Percentiles rank a stretch among this genome's conserved stretches.
These are phyloP conservation scores for Horisme vitalbata DNA, from an alignment of 2,888 invertebrate species.

Conservation along the genomic window DNA sequence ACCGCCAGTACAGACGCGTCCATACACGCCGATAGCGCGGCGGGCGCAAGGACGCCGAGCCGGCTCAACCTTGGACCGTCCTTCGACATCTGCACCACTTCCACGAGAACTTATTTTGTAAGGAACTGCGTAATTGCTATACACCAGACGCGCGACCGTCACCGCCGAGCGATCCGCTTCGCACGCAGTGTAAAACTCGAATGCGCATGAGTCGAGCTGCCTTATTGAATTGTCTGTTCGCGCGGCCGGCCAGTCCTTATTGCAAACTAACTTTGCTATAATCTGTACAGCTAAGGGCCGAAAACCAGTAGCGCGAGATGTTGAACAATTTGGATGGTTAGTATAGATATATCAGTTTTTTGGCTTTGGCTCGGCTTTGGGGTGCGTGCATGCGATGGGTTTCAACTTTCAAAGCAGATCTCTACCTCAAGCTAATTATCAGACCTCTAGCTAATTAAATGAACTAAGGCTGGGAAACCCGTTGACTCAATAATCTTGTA, in stretches of 20 bases:
- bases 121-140: conserved; percentile 8
- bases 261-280: conserved; percentile 6
- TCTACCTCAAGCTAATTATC: no score
- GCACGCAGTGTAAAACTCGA: conserved; percentile 61
- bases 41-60: conserved; percentile 73
- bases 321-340: background rate
- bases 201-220: conserved; percentile 44
- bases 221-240: conserved; percentile 8
- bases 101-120: background rate
- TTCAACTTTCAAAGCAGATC: no score
- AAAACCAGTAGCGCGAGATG: conserved; percentile 11
- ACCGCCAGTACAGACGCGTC: conserved; percentile 76
- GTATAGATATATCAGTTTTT: no score
- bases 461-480: no score
- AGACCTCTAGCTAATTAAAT: no score
- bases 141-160: conserved; percentile 60
- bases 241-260: conserved; percentile 27
- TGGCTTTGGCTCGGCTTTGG: no score
- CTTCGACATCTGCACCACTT: conserved; percentile 59
- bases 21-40: conserved; percentile 73
- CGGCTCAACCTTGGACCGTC: conserved; percentile 60
- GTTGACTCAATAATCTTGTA: no score
- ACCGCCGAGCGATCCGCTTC: conserved; percentile 76
- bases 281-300: conserved; percentile 5
- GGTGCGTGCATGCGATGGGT: no score